Conservation (phyloP, 2,888 invertebrate genomes). For the Syrista parreyssii region DNA sequence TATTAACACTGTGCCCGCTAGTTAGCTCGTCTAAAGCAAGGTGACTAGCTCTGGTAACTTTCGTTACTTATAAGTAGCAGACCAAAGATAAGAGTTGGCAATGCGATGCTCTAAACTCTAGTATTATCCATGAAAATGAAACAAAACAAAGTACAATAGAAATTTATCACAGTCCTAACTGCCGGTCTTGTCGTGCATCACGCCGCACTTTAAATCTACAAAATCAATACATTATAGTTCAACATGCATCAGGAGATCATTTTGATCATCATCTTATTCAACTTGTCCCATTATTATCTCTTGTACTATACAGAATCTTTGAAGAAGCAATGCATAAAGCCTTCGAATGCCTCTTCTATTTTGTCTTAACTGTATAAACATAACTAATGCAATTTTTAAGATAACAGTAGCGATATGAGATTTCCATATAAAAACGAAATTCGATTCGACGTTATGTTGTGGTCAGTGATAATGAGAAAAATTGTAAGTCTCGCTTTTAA, state of each 20-base stretch:
- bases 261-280: neutral
- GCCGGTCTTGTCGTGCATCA: slow-evolving; percentile 30
- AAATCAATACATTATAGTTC: neutral
- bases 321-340: neutral
- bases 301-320: neutral
- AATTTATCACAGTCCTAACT: slow-evolving; percentile 52
- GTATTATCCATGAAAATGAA: slow-evolving; percentile 17
- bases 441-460: neutral
- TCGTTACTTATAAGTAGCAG: slow-evolving; percentile 9
- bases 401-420: neutral
- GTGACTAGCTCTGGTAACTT: neutral
- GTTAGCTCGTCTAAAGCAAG: slow-evolving; percentile 15
- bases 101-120: slow-evolving; percentile 4
- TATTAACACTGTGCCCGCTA: slow-evolving; percentile 17
- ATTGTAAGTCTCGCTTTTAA: neutral
- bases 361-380: neutral
- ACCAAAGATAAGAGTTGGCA: slow-evolving; percentile 18
- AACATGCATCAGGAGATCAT: neutral
- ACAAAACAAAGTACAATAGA: slow-evolving; percentile 34
- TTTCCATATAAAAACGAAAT: neutral
- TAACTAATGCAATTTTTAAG: neutral
- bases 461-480: neutral
- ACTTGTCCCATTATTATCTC: neutral
- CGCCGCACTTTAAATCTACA: neutral
- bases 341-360: neutral